phyloP scores from a whole-genome alignment of 2,888 invertebrate genomes.

The Brachylomia viminalis region DNA sequence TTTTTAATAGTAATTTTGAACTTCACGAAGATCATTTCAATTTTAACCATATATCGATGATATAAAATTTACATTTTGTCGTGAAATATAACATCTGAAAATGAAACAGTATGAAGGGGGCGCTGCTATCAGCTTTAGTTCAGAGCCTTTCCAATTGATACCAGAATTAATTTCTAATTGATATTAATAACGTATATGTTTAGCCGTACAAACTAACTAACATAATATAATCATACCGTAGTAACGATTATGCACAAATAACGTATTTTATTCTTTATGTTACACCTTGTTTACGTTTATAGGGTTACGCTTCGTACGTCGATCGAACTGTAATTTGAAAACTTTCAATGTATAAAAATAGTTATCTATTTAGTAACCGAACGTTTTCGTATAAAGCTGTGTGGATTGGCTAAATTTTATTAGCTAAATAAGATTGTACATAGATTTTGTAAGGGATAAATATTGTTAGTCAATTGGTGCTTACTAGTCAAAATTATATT shows the following conservation, averaged over 20 bases:
- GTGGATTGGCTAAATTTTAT: conserved; percentile 86
- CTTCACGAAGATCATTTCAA: neutral
- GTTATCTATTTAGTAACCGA: conserved; percentile 63
- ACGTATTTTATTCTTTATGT: conserved; percentile 52
- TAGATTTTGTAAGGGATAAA: conserved; percentile 77
- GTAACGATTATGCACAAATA: conserved; percentile 54
- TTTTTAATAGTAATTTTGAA: neutral
- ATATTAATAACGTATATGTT: conserved; percentile 18
- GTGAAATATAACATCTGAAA: neutral
- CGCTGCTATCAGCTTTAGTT: neutral
- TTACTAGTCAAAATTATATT: conserved; percentile 91
- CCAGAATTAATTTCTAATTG: conserved; percentile 1
- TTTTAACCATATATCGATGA: conserved; percentile 12
- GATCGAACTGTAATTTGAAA: conserved; percentile 66
- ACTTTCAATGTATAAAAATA: conserved; percentile 57
- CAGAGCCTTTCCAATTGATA: neutral
- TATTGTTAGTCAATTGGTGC: conserved; percentile 89
- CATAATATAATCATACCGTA: conserved; percentile 27
- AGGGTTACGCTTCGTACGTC: conserved; percentile 47
- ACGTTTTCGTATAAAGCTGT: conserved; percentile 70
- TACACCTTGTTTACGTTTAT: conserved; percentile 42
- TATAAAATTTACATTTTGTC: neutral
- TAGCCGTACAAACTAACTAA: conserved; percentile 42
- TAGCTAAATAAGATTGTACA: conserved; percentile 81
- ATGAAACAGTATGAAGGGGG: neutral